A percentile compares a stretch with the other conserved stretches of the same genome.
These are phyloP conservation scores for Pseudochirops corinnae DNA, from an alignment of 2,797 vertebrate species.

Conservation along the genomic window DNA sequence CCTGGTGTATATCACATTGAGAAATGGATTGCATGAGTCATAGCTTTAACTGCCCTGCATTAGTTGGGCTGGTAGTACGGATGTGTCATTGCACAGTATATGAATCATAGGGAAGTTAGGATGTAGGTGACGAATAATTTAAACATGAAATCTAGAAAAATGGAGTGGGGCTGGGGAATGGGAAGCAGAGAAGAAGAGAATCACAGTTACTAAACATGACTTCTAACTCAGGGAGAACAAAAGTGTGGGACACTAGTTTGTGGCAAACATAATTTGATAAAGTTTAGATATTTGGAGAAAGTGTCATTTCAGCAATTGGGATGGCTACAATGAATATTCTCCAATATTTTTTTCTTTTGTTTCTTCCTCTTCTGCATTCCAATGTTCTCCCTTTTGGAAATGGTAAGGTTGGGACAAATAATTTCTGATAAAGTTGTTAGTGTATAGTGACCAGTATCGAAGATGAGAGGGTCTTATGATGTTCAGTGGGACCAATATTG, in stretches of 20 bases:
- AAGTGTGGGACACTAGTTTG: neutral
- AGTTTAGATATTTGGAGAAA: neutral
- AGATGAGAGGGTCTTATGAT: constrained; percentile 4
- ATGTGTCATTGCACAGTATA: constrained; percentile 35
- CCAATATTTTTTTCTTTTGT: neutral
- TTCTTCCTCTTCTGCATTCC: neutral
- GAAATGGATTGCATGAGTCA: constrained; percentile 44
- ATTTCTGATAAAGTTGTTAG: constrained; percentile 8
- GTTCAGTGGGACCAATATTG: neutral
- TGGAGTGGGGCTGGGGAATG: neutral
- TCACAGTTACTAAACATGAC: neutral
- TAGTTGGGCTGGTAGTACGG: constrained; percentile 59
- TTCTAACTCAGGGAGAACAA: neutral
- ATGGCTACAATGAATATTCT: neutral
- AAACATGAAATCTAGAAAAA: constrained; percentile 42
- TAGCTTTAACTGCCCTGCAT: constrained; percentile 64
- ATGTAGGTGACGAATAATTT: constrained; percentile 17
- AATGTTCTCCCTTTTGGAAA: constrained; percentile 12
- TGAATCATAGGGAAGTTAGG: constrained; percentile 44
- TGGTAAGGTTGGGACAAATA: neutral
- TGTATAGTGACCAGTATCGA: constrained; percentile 6
- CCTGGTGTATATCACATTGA: constrained; percentile 61
- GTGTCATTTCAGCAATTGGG: neutral
- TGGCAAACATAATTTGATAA: neutral
- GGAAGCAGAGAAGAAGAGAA: neutral